A percentile compares a stretch with the other conserved stretches of the same genome.
Conservation (phyloP, 2,797 vertebrate species). For the Pteropus rufus region DNA sequence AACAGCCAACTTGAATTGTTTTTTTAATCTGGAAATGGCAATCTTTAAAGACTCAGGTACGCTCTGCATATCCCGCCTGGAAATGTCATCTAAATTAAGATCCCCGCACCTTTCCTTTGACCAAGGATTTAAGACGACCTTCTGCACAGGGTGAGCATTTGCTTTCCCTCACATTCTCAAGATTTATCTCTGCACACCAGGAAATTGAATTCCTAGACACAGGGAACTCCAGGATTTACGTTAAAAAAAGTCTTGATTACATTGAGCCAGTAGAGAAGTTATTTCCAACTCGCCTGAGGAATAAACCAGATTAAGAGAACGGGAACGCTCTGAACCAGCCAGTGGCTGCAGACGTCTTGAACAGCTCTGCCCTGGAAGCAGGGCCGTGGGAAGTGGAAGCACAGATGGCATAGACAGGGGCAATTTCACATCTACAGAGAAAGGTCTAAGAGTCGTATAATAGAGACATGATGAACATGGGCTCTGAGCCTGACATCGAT, state of each 20-base stretch:
- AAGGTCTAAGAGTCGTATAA: background rate
- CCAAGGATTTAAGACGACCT: background rate
- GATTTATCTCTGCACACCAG: background rate
- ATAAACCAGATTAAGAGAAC: background rate
- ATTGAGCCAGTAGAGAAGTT: background rate
- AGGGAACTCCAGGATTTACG: background rate
- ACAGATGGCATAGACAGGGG: background rate
- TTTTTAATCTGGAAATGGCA: conserved; percentile 42
- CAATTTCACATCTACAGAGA: background rate
- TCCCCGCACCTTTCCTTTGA: background rate
- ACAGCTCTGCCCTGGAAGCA: background rate
- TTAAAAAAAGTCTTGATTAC: background rate
- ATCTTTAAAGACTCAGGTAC: background rate
- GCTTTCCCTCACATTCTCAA: background rate
- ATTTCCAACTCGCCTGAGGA: background rate
- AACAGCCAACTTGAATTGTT: background rate
- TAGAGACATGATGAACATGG: too few species aligned
- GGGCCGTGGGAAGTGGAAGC: background rate
- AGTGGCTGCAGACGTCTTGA: background rate
- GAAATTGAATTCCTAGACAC: background rate
- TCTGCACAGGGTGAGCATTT: background rate
- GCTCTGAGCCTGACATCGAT: background rate
- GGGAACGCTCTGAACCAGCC: background rate
- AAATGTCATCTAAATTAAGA: background rate
- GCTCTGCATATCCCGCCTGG: background rate